Conservation (phyloP, 1,140 invertebrate genomes). For the Brachionus calyciflorus region DNA sequence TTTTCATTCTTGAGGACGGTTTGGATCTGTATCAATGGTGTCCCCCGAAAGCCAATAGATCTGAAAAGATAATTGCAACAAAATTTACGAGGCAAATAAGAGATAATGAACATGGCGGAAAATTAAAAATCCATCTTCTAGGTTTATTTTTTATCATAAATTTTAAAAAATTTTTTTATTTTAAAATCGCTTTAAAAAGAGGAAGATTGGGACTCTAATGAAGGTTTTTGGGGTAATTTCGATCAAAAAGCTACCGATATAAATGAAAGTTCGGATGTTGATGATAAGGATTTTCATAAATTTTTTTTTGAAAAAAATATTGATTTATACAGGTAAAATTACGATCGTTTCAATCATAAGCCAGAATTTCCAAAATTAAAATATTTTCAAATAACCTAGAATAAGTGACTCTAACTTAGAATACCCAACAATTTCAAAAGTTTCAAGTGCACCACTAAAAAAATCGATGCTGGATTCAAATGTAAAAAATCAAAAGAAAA, state of each 20-base stretch:
- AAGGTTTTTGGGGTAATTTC: constrained; percentile 52
- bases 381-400: no score
- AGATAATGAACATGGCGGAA: constrained; percentile 79
- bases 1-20: constrained; percentile 79
- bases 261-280: constrained; percentile 49
- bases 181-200: no score
- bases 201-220: constrained; percentile 48
- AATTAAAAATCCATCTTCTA: constrained; percentile 70
- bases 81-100: constrained; percentile 71
- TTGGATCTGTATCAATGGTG: constrained; percentile 75
- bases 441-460: constrained; percentile 69
- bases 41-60: constrained; percentile 58
- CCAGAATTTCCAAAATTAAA: background rate
- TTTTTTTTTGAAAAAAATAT: constrained; percentile 45
- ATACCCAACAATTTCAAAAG: constrained; percentile 47
- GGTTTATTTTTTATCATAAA: constrained; percentile 59
- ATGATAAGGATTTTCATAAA: constrained; percentile 51
- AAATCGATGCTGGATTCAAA: constrained; percentile 72
- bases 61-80: constrained; percentile 58
- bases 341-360: constrained; percentile 47
- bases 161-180: background rate
- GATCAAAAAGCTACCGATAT: constrained; percentile 50
- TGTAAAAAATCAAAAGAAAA: constrained; percentile 58
- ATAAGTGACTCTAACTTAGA: background rate
- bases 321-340: constrained; percentile 47